Percentiles rank a stretch among this genome's conserved stretches.
These are phyloP conservation scores for Sturnus vulgaris DNA, from an alignment of 2,113 vertebrate genomes.

Conservation along the genomic window DNA sequence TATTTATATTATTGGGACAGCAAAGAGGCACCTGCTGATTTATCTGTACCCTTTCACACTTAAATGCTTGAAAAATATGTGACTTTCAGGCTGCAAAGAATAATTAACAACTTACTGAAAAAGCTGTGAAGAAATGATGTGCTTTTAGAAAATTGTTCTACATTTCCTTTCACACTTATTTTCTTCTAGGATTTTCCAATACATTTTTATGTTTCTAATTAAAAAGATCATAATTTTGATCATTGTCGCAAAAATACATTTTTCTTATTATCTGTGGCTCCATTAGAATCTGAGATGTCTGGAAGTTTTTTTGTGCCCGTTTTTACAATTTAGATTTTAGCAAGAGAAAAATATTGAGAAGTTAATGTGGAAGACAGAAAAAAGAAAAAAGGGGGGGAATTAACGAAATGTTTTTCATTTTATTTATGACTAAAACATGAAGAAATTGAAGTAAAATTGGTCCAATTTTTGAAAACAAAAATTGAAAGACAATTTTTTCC, in stretches of 20 bases:
- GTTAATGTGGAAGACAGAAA: neutral
- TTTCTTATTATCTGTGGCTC: neutral
- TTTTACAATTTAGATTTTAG: neutral
- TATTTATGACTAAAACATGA: neutral
- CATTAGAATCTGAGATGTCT: neutral
- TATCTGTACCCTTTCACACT: neutral
- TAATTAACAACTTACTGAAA: neutral
- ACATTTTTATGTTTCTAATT: neutral
- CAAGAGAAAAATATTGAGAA: neutral
- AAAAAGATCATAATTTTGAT: neutral
- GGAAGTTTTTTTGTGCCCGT: neutral
- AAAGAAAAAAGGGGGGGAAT: neutral
- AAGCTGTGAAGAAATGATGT: neutral
- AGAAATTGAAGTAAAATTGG: neutral
- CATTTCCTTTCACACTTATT: neutral
- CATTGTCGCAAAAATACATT: neutral
- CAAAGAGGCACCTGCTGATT: neutral
- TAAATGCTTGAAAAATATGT: neutral
- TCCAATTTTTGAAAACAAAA: neutral
- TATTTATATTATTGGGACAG: conserved; percentile 26
- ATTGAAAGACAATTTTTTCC: neutral
- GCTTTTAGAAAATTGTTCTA: neutral
- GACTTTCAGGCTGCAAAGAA: neutral
- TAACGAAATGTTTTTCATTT: neutral
- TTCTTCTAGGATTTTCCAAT: neutral